Conservation (phyloP, 2,797 vertebrate genomes). For the Knipowitschia caucasica region DNA sequence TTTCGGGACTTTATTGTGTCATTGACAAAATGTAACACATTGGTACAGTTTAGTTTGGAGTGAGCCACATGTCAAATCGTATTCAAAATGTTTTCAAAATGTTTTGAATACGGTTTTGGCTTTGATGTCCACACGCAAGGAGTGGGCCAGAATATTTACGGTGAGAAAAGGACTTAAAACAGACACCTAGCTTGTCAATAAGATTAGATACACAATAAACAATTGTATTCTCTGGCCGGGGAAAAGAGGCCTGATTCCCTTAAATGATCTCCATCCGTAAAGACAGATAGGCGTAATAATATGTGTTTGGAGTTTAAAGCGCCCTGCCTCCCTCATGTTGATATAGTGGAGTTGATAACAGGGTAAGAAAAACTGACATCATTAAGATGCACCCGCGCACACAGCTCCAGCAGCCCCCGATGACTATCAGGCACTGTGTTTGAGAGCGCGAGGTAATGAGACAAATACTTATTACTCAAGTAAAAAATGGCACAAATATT, state of each 20-base stretch:
- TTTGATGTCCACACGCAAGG: not conserved
- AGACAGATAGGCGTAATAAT: conserved; percentile 21
- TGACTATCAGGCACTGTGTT: conserved; percentile 67
- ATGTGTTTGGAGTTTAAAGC: conserved; percentile 28
- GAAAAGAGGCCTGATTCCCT: conserved; percentile 2
- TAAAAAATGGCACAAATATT: conserved; percentile 68
- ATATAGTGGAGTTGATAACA: conserved; percentile 53
- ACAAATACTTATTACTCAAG: conserved; percentile 69
- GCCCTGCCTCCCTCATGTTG: conserved; percentile 32
- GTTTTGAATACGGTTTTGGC: too few species aligned
- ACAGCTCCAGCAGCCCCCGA: conserved; percentile 60
- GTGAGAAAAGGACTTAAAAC: not conserved
- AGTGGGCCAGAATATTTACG: conserved; percentile 1
- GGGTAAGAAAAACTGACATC: conserved; percentile 65
- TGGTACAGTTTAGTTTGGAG: too few species aligned
- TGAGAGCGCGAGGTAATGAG: conserved; percentile 70
- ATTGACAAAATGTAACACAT: too few species aligned
- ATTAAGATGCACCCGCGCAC: conserved; percentile 65
- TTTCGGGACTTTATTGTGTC: too few species aligned
- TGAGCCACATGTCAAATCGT: too few species aligned
- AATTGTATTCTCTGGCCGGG: not conserved
- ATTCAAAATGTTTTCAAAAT: too few species aligned
- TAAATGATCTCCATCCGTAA: conserved; percentile 8
- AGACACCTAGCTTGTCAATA: not conserved
- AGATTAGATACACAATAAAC: not conserved